A percentile compares a stretch with the other conserved stretches of the same genome.
phyloP scores from a whole-genome alignment of 2,888 invertebrate genomes.

The Adelphocoris suturalis region DNA sequence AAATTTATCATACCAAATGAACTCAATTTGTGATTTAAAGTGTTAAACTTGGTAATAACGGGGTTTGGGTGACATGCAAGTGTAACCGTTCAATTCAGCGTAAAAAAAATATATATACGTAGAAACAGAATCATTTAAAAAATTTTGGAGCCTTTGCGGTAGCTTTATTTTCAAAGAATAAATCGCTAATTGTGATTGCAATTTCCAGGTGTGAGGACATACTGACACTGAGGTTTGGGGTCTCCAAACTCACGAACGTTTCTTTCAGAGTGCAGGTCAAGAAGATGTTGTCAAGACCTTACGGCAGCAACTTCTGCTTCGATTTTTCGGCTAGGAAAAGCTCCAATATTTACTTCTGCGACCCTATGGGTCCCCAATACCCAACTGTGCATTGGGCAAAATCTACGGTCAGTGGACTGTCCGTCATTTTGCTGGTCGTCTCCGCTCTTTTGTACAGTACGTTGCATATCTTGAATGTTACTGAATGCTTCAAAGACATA shows the following conservation, averaged over 20 bases:
- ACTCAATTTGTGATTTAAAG: too few species aligned
- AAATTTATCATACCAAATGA: too few species aligned
- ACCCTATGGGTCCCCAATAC: background rate
- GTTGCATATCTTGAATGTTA: too few species aligned
- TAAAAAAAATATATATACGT: too few species aligned
- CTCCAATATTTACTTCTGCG: background rate
- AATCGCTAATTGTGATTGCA: background rate
- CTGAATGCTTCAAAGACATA: too few species aligned
- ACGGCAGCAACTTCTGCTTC: background rate
- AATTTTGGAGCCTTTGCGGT: too few species aligned
- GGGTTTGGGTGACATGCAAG: too few species aligned
- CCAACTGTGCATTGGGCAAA: background rate
- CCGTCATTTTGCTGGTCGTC: background rate
- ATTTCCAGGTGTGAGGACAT: background rate
- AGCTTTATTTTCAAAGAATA: too few species aligned
- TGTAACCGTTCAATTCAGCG: too few species aligned
- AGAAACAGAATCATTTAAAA: too few species aligned
- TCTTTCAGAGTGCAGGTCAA: background rate
- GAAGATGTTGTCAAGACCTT: background rate
- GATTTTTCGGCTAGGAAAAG: background rate
- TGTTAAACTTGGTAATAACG: too few species aligned
- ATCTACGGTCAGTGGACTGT: background rate
- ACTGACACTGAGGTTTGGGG: background rate
- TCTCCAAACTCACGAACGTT: background rate
- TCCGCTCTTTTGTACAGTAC: background rate